Percentiles rank a stretch among this genome's conserved stretches.
Conservation (phyloP, 2,797 vertebrate species). For the Philypnodon macrostomus region DNA sequence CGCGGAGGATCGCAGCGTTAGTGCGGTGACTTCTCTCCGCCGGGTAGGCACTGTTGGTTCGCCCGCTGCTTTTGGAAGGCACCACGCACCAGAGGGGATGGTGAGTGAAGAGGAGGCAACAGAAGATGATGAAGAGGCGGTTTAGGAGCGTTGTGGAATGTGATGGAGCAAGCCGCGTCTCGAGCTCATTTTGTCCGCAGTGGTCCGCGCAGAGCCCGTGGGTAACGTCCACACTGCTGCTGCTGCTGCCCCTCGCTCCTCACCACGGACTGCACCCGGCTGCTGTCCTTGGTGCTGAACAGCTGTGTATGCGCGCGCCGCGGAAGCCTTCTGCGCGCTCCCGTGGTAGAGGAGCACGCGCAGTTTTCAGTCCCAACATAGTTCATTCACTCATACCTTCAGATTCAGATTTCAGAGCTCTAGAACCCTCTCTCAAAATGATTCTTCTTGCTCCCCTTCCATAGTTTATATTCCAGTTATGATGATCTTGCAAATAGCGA, state of each 20-base stretch:
- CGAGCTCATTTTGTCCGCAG: constrained; percentile 9
- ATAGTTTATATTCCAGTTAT: too few species aligned
- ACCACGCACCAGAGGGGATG: constrained; percentile 55
- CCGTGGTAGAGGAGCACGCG: constrained; percentile 46
- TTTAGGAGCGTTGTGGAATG: constrained; percentile 76
- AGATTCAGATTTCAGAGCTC: too few species aligned
- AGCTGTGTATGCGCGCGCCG: constrained; percentile 77
- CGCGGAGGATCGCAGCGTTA: constrained; percentile 54
- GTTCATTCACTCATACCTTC: constrained; percentile 1
- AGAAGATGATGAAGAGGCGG: constrained; percentile 1
- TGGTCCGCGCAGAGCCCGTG: constrained; percentile 4
- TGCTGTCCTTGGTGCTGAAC: constrained; percentile 83
- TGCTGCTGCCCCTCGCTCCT: constrained; percentile 30
- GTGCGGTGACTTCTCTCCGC: constrained; percentile 54
- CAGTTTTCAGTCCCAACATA: constrained; percentile 18
- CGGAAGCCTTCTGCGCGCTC: constrained; percentile 65
- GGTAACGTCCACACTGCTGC: constrained; percentile 10
- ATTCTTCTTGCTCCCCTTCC: too few species aligned
- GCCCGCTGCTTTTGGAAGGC: constrained; percentile 53
- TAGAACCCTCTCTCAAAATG: too few species aligned
- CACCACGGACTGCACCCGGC: constrained; percentile 50
- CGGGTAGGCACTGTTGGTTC: constrained; percentile 54
- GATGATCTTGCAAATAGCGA: too few species aligned
- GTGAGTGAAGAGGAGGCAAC: constrained; percentile 20
- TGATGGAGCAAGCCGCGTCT: constrained; percentile 5